These are phyloP conservation scores for Scortum barcoo DNA, from an alignment of 2,113 vertebrate genomes.

Conservation along the genomic window DNA sequence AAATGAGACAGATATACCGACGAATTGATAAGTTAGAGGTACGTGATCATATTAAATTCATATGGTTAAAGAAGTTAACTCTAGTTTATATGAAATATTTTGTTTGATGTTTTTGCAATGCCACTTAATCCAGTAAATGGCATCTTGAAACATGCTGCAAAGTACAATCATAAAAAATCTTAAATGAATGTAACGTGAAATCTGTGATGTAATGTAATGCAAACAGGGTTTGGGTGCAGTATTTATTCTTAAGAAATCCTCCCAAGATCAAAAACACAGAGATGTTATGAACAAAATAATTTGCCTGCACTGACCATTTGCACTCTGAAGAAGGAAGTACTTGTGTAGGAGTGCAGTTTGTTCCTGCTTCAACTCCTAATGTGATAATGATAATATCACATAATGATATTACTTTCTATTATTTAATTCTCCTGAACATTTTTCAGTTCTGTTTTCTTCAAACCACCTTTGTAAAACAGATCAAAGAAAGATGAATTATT, in stretches of 20 bases:
- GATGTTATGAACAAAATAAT: not conserved
- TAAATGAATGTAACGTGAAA: slow-evolving; percentile 6
- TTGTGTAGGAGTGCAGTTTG: not conserved
- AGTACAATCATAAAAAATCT: slow-evolving; percentile 3
- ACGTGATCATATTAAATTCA: slow-evolving; percentile 32
- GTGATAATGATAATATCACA: no score
- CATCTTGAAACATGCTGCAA: not conserved
- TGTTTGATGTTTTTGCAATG: not conserved
- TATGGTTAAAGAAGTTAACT: not conserved
- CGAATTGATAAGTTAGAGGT: slow-evolving; percentile 95
- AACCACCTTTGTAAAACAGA: not conserved
- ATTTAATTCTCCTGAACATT: not conserved
- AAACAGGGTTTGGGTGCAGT: slow-evolving; percentile 14
- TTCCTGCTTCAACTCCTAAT: slow-evolving; percentile 1
- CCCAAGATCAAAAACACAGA: not conserved
- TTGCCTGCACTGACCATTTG: not conserved
- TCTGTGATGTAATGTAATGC: not conserved
- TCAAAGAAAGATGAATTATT: not conserved
- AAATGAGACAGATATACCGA: slow-evolving; percentile 93
- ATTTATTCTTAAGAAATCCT: slow-evolving; percentile 9
- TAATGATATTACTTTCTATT: not conserved
- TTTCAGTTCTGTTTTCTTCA: not conserved
- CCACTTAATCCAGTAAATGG: not conserved
- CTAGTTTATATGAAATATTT: not conserved
- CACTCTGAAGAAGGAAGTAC: not conserved